Conservation (phyloP, 2,113 vertebrate genomes). For the Corynorhinus townsendii region DNA sequence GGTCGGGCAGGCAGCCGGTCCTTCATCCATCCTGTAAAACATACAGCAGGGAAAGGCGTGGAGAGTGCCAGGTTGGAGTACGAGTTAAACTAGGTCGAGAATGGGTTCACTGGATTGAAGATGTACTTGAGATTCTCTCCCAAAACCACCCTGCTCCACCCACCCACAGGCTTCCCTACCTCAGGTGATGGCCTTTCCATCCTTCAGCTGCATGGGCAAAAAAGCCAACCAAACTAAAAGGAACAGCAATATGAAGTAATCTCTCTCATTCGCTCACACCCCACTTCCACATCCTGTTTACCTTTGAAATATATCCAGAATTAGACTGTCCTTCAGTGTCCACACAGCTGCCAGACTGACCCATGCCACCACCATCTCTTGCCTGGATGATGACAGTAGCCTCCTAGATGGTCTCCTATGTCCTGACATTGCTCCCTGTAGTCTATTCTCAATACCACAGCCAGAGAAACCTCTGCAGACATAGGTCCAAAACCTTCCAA, state of each 20-base stretch:
- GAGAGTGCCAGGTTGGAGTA: not conserved
- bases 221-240: not conserved
- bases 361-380: not conserved
- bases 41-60: not conserved
- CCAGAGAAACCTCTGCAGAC: not conserved
- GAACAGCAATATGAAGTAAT: not conserved
- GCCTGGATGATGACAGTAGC: not conserved
- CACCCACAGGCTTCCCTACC: not conserved
- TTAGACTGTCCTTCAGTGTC: not conserved
- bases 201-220: not conserved
- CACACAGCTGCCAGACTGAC: not conserved
- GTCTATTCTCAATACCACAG: not conserved
- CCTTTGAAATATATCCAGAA: not conserved
- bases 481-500: not conserved
- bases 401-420: too few relatives aligned
- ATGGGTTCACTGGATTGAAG: not conserved
- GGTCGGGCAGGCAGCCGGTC: not conserved
- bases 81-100: not conserved
- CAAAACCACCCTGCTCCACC: not conserved
- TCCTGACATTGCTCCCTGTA: not conserved
- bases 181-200: not conserved
- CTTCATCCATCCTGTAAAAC: not conserved
- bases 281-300: not conserved
- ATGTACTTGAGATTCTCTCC: not conserved
- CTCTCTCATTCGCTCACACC: not conserved